Percentiles rank a stretch among this genome's conserved stretches.
Evolutionary conservation across 2,888 invertebrate species (phyloP).

Genomic region (Lamellibrachia columna): DNA sequence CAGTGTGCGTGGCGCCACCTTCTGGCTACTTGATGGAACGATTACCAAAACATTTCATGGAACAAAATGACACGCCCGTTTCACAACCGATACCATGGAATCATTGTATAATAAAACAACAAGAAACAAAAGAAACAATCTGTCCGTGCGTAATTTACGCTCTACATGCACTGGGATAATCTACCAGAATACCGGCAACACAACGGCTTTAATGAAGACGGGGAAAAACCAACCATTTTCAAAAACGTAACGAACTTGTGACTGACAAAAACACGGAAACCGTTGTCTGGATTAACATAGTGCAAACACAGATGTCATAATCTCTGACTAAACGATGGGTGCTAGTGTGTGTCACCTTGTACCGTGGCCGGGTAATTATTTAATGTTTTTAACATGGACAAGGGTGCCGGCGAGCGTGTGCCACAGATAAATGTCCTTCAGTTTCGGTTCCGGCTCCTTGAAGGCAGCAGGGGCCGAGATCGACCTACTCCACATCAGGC

Average conservation of each 20-base stretch:
- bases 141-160: background rate
- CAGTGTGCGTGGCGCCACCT: background rate
- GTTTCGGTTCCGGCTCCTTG: slow-evolving; percentile 20
- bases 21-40: background rate
- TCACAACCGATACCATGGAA: background rate
- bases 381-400: slow-evolving; percentile 40
- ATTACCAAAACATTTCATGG: background rate
- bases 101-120: background rate
- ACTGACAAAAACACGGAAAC: background rate
- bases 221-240: background rate
- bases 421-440: slow-evolving; percentile 41
- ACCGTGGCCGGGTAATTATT: background rate
- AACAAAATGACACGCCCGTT: background rate
- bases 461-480: slow-evolving; percentile 30
- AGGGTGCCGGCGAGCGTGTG: slow-evolving; percentile 42
- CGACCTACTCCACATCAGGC: slow-evolving; percentile 21
- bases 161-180: background rate
- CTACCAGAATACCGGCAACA: background rate
- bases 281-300: background rate
- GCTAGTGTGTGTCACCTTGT: background rate
- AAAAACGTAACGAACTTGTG: background rate
- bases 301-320: background rate
- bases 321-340: background rate
- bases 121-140: background rate
- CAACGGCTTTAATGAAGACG: background rate